A percentile compares a stretch with the other conserved stretches of the same genome.
Evolutionary conservation across 2,113 vertebrate genomes (phyloP).

Genomic region (Poeciliopsis retropinna): DNA sequence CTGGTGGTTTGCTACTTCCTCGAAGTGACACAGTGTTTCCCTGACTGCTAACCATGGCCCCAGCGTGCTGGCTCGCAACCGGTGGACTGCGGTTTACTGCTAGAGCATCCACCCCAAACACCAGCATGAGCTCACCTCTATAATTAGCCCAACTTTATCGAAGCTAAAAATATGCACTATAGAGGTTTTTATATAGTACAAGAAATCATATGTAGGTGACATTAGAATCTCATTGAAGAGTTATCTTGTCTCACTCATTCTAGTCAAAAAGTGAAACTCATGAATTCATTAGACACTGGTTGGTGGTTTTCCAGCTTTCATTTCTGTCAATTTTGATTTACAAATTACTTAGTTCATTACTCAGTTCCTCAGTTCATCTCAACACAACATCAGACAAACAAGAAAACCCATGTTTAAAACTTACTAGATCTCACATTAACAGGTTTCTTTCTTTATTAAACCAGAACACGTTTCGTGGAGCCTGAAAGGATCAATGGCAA

Average conservation of each 20-base stretch:
- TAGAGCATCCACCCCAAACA: constrained; percentile 56
- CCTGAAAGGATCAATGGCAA: neutral
- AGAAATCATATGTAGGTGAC: neutral
- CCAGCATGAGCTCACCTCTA: constrained; percentile 55
- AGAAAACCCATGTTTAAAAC: neutral
- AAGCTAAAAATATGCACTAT: constrained; percentile 37
- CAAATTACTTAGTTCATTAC: too few relatives aligned
- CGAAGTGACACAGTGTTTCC: constrained; percentile 69
- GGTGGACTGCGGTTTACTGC: constrained; percentile 52
- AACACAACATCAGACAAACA: neutral
- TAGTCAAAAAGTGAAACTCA: too few relatives aligned
- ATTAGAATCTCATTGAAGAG: neutral
- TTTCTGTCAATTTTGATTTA: neutral
- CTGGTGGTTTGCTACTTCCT: constrained; percentile 66
- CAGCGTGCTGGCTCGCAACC: constrained; percentile 46
- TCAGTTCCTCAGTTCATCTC: neutral
- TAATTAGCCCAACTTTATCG: constrained; percentile 35
- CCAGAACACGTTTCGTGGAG: neutral
- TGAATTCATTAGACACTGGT: too few relatives aligned
- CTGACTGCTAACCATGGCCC: constrained; percentile 54
- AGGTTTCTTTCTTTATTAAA: neutral
- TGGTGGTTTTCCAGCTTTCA: neutral
- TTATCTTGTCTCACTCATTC: neutral
- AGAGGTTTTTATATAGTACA: neutral
- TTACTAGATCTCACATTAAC: neutral